These are phyloP conservation scores for Acrocephalus scirpaceus DNA, from an alignment of 2,797 vertebrate genomes.

Conservation along the genomic window DNA sequence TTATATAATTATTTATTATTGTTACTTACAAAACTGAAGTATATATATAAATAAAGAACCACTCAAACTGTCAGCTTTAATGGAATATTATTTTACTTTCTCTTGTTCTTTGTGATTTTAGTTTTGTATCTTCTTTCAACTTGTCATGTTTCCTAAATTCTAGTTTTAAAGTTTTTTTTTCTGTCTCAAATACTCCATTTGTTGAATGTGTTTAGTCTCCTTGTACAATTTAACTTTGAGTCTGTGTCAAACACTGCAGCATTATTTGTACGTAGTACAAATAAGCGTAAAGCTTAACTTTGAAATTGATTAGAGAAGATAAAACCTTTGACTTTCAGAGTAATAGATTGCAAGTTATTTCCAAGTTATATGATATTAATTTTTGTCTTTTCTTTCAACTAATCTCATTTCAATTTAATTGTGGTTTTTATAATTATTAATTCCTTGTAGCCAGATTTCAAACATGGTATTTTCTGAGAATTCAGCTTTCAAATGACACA, in stretches of 20 bases:
- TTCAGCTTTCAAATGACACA: not conserved
- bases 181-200: not conserved
- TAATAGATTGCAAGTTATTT: not conserved
- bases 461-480: not conserved
- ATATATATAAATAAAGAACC: not conserved
- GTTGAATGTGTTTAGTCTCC: not conserved
- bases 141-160: not conserved
- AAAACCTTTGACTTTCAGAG: not conserved
- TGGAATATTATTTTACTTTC: not conserved
- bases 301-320: not conserved
- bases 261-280: no score
- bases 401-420: not conserved
- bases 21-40: not conserved
- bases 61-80: not conserved
- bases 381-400: conserved; percentile 11
- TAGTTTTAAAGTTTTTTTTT: not conserved
- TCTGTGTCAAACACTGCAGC: not conserved
- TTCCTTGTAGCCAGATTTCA: not conserved
- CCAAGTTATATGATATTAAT: not conserved
- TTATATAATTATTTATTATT: not conserved
- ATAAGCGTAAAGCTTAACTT: not conserved
- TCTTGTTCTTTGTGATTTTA: not conserved
- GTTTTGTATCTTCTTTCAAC: not conserved
- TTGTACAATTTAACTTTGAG: not conserved
- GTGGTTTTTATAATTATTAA: not conserved